These are phyloP conservation scores for Xestoiulus laeticollis DNA, from an alignment of 2,888 invertebrate species.

Conservation along the genomic window DNA sequence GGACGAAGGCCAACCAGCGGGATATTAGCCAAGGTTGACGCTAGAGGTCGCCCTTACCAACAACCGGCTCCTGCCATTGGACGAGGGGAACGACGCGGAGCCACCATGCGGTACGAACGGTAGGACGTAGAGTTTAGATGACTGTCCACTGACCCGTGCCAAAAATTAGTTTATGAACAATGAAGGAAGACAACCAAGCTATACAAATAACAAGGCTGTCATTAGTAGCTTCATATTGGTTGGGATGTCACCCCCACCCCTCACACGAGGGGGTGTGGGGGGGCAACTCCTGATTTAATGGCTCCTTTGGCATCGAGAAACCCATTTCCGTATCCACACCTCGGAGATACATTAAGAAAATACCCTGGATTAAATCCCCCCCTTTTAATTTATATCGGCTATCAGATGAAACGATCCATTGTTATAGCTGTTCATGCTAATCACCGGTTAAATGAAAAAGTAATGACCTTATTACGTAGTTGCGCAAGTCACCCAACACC, in stretches of 20 bases:
- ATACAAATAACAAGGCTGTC: neutral
- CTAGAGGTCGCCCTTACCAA: neutral
- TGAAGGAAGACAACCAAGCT: neutral
- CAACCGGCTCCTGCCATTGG: neutral
- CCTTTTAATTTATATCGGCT: conserved; percentile 26
- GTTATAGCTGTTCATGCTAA: conserved; percentile 19
- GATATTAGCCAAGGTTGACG: neutral
- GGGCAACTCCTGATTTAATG: neutral
- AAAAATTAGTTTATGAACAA: neutral
- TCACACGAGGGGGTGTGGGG: neutral
- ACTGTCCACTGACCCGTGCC: neutral
- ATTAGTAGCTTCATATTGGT: neutral
- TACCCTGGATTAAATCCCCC: neutral
- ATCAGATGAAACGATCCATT: conserved; percentile 26
- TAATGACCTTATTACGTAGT: conserved; percentile 14
- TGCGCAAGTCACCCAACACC: conserved; percentile 26
- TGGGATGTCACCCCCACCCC: neutral
- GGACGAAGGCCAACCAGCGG: conserved; percentile 13
- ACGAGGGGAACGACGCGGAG: neutral
- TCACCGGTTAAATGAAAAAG: conserved; percentile 26
- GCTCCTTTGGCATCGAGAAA: neutral
- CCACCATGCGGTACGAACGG: neutral
- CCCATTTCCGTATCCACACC: conserved; percentile 26
- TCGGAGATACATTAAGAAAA: conserved; percentile 20
- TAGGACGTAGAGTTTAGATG: neutral